Base-by-base conservation (phyloP, 35 echinoderm and acorn worm species). In the Apostichopus parvimensis region DNA sequence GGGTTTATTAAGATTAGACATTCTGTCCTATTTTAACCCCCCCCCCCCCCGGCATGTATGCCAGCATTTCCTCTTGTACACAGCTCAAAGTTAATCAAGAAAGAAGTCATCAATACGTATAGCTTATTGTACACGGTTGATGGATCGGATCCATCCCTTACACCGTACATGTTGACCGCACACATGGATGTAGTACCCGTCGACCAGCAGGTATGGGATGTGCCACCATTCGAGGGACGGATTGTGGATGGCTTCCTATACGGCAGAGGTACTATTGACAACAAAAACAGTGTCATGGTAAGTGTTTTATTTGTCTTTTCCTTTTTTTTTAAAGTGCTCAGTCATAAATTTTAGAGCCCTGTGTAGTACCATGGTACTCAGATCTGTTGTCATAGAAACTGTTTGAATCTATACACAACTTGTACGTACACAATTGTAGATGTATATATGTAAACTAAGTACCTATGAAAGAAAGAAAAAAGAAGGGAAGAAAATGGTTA, bases 121-220 rank as follows among this genome's bases (percentile, higher is more conserved):
- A 98, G 97, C 78, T 78, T 98, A 9, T 92, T 98, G 9, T 98
- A 96, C 70, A 96, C 87, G 17, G 95, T 98, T 1, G 20, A 95
- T 53, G 97, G 97, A 9, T 86, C 79, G 59, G 77, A 95, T 15
- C 73, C 93, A 6, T 78, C 86, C 24, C 87, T 98, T 4, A 94
- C 83, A 82, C 94, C 97, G 4, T 99, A 94, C 93, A 91, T 99
- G 83, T 68, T 99, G 11, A 82, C 87, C 28, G 93, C 93, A 56
- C 97, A 99, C 78, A 92, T 94, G 87, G 97, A 99, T 87, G 97
- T 99, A 13, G 97, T 99, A 54, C 97, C 97, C 14, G 97, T 99
- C 10, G 92, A 93, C 8, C 91, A 93, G 17, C 91, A 96, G 15
- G 65, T 80, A 23, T 99, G 97, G 97, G 92, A 96, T 0, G 91